These are phyloP conservation scores for Ischnura elegans DNA, from an alignment of 2,888 invertebrate species.

Conservation along the genomic window DNA sequence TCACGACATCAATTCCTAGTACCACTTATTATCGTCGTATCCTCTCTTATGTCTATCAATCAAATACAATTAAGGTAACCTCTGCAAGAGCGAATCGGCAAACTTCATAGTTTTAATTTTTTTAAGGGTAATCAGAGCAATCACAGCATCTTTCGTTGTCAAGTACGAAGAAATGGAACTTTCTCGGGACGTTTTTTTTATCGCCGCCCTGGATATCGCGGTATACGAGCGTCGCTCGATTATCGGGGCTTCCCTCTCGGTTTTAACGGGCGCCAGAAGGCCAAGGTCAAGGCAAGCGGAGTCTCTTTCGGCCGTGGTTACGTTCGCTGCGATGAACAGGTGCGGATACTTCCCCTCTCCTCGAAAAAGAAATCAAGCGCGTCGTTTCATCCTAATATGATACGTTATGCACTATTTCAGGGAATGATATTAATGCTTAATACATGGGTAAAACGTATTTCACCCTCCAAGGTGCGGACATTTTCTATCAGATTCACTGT, in stretches of 20 bases:
- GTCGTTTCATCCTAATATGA: background rate
- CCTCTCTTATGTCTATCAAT: no score
- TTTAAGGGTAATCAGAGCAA: no score
- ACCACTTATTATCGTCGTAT: no score
- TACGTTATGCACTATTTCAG: no score
- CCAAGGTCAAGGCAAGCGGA: constrained; percentile 2
- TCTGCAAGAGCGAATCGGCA: no score
- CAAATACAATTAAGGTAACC: no score
- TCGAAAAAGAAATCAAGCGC: background rate
- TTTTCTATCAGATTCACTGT: no score
- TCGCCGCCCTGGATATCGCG: background rate
- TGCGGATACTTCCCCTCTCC: background rate
- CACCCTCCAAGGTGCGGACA: no score
- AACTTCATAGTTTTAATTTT: no score
- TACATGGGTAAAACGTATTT: no score
- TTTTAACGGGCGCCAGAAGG: background rate
- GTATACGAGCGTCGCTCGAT: background rate
- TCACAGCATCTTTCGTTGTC: background rate
- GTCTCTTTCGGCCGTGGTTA: background rate
- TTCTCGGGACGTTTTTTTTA: background rate
- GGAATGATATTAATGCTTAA: no score
- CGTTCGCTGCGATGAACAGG: background rate
- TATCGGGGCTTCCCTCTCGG: background rate
- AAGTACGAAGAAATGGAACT: background rate
- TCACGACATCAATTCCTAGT: no score